Evolutionary conservation across 2,113 vertebrate species (phyloP).

Genomic region (Ursus arctos): DNA sequence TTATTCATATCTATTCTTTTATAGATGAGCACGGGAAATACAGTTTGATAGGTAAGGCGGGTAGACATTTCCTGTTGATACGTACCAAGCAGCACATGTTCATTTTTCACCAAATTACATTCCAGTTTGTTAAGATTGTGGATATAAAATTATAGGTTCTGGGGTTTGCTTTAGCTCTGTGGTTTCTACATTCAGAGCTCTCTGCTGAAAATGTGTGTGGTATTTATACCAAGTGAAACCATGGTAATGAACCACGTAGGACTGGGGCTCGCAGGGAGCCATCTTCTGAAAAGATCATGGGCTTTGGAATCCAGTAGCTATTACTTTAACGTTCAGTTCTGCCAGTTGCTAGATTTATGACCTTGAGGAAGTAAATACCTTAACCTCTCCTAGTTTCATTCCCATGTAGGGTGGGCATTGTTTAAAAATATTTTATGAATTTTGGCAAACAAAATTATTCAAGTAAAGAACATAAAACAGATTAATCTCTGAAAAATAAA

Average conservation of each 20-base stretch:
- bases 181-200: not conserved
- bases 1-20: not conserved
- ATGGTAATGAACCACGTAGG: not conserved
- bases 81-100: not conserved
- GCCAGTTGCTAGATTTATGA: not conserved
- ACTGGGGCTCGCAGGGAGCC: not conserved
- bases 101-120: not conserved
- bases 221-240: not conserved
- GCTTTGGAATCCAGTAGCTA: not conserved
- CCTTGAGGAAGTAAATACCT: not conserved
- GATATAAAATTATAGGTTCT: not conserved
- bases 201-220: not conserved
- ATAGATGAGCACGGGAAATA: not conserved
- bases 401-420: not conserved
- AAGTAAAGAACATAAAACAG: not conserved
- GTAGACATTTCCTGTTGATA: not conserved
- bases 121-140: not conserved
- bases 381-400: not conserved
- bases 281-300: not conserved
- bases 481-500: not conserved
- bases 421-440: not conserved
- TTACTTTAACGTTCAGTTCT: not conserved
- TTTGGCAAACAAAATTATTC: not conserved
- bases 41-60: not conserved
- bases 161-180: not conserved